Conservation (phyloP, 2,797 vertebrate species). For the Ambastaia sidthimunki region DNA sequence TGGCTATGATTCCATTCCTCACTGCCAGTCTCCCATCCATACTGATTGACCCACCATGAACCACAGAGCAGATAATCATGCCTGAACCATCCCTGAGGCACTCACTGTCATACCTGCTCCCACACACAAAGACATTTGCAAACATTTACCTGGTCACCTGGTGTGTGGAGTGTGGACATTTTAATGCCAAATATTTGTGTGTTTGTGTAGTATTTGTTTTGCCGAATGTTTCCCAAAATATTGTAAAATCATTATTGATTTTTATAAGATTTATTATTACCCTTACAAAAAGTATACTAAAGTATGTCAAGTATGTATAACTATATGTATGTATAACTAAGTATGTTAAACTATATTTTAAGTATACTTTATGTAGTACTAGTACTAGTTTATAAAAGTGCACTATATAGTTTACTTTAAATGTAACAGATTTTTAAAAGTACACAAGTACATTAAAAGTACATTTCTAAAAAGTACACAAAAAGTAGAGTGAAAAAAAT, state of each 20-base stretch:
- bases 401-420: no score
- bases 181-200: background rate
- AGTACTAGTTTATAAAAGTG: no score
- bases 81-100: slow-evolving; percentile 92
- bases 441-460: no score
- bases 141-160: slow-evolving; percentile 8
- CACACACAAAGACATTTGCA: slow-evolving; percentile 19
- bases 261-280: background rate
- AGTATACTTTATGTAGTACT: no score
- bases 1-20: slow-evolving; percentile 89
- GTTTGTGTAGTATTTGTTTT: background rate
- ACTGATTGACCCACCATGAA: slow-evolving; percentile 90
- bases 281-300: no score
- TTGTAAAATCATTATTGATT: background rate
- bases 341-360: no score
- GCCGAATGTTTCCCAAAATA: background rate
- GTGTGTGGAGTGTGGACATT: background rate
- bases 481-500: no score
- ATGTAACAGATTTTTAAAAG: no score
- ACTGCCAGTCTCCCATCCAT: slow-evolving; percentile 90
- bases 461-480: no score
- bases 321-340: no score
- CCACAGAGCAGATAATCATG: slow-evolving; percentile 90
- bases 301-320: no score
- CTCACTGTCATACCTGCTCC: slow-evolving; percentile 93